phyloP scores from a whole-genome alignment of 2,888 invertebrate species.

The Eupelmus urozonus region DNA sequence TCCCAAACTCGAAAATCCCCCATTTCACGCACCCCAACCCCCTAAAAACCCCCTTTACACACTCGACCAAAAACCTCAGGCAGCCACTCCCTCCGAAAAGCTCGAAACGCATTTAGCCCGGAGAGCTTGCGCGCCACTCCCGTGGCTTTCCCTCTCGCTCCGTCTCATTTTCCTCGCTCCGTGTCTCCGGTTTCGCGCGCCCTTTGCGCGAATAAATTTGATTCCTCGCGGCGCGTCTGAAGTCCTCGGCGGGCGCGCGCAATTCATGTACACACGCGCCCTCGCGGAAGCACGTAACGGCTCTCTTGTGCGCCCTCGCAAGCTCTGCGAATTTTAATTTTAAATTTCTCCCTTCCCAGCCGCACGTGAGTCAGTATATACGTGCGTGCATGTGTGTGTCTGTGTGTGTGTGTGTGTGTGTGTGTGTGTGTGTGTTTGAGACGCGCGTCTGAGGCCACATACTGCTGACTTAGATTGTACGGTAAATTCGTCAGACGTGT shows the following conservation, averaged over 20 bases:
- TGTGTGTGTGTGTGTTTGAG: too few relatives aligned
- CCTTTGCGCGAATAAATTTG: constrained; percentile 16
- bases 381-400: neutral
- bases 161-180: constrained; percentile 25
- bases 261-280: neutral
- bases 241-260: constrained; percentile 9
- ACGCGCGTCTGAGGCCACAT: too few relatives aligned
- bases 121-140: neutral
- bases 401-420: neutral
- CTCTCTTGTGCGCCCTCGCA: neutral
- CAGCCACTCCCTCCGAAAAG: too few relatives aligned
- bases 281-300: constrained; percentile 36
- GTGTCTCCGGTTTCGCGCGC: neutral
- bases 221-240: constrained; percentile 11
- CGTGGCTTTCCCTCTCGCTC: neutral
- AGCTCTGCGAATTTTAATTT: constrained; percentile 48
- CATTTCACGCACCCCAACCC: too few relatives aligned
- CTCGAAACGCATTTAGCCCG: neutral
- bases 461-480: constrained; percentile 37
- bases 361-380: neutral
- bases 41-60: too few relatives aligned
- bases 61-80: too few relatives aligned
- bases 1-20: too few relatives aligned
- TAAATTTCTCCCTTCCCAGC: constrained; percentile 23
- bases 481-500: constrained; percentile 50